Evolutionary conservation across 2,797 vertebrate genomes (phyloP).

Genomic region (Poeciliopsis gracilis): DNA sequence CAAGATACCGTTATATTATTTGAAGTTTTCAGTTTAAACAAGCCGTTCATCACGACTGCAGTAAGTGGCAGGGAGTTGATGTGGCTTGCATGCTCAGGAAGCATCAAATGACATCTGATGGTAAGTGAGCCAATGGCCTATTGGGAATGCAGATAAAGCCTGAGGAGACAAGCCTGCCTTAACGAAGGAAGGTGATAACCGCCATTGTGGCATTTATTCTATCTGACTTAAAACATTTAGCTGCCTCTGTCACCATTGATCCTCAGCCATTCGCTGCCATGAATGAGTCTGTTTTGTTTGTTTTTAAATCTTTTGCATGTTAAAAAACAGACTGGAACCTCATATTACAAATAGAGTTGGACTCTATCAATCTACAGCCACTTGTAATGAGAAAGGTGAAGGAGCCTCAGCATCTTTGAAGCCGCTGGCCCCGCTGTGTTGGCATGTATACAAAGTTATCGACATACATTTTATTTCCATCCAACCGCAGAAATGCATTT

Average conservation of each 20-base stretch:
- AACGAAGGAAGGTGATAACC: background rate
- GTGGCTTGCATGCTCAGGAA: background rate
- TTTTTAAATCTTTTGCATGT: background rate
- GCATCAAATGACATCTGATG: constrained; percentile 1
- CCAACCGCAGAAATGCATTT: constrained; percentile 5
- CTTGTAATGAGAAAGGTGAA: background rate
- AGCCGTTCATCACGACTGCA: background rate
- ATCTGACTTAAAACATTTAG: background rate
- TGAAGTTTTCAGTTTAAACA: background rate
- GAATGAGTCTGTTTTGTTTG: background rate
- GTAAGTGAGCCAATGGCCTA: background rate
- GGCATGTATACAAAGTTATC: constrained; percentile 7
- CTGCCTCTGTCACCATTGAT: background rate
- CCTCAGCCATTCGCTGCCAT: background rate
- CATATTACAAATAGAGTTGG: background rate
- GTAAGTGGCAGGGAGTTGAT: background rate
- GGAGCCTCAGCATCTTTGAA: background rate
- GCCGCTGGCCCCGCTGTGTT: background rate
- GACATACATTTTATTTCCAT: background rate
- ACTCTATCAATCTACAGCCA: constrained; percentile 1
- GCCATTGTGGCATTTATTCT: background rate
- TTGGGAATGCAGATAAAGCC: background rate
- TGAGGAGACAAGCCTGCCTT: background rate
- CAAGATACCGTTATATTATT: background rate
- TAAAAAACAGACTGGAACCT: constrained; percentile 5